A percentile compares a stretch with the other conserved stretches of the same genome.
These are phyloP conservation scores for Cynopterus sphinx DNA, from an alignment of 2,797 vertebrate genomes.

Conservation along the genomic window DNA sequence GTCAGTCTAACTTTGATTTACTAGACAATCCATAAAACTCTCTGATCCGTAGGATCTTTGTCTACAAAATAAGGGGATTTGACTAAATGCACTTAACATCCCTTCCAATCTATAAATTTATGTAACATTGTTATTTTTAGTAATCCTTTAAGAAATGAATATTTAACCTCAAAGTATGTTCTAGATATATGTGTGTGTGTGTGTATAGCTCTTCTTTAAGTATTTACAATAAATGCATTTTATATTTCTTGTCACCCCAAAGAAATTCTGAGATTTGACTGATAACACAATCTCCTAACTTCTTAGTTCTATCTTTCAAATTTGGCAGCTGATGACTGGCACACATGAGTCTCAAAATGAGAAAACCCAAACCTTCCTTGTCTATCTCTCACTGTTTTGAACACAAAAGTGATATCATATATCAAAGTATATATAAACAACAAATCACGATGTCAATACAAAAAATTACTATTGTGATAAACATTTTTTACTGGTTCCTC, in stretches of 20 bases:
- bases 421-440: neutral
- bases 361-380: neutral
- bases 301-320: neutral
- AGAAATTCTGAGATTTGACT: neutral
- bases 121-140: neutral
- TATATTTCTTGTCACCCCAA: neutral
- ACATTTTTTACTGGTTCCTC: neutral
- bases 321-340: neutral
- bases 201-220: neutral
- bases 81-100: neutral
- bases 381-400: neutral
- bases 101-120: neutral
- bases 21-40: neutral
- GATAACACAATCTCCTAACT: neutral
- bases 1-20: neutral
- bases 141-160: neutral
- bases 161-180: neutral
- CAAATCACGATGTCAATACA: neutral
- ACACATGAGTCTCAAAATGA: neutral
- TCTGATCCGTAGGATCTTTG: neutral
- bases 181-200: neutral
- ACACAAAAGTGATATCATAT: neutral
- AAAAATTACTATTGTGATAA: neutral
- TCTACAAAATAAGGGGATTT: neutral
- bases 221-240: neutral